Conservation (phyloP, 1,140 invertebrate genomes). For the Triops cancriformis region DNA sequence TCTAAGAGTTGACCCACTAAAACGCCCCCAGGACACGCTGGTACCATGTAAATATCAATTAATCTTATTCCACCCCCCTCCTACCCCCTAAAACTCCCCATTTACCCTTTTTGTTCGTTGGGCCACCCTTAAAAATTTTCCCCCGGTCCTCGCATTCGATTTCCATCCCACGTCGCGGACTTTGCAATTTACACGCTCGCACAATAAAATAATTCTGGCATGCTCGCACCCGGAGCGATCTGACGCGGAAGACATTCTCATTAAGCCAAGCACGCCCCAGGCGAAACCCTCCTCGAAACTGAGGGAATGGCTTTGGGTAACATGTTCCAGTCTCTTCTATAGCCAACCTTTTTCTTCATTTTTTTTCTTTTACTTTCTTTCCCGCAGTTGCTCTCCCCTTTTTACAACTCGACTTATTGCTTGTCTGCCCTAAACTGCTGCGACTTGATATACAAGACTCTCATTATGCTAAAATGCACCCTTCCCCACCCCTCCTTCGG, state of each 20-base stretch:
- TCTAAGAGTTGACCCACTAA: no score
- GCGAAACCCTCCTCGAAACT: not conserved
- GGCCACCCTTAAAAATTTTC: no score
- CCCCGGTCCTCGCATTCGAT: no score
- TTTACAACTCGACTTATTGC: not conserved
- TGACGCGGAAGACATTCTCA: constrained; percentile 13
- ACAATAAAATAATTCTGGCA: constrained; percentile 5
- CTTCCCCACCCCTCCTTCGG: not conserved
- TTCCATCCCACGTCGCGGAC: no score
- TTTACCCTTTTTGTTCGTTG: no score
- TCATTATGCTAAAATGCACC: constrained; percentile 5
- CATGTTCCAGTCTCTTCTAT: not conserved
- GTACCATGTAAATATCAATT: no score
- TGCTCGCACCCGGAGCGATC: not conserved
- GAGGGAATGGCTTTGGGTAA: not conserved
- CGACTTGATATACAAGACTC: not conserved
- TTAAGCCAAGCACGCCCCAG: constrained; percentile 2
- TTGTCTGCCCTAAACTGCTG: not conserved
- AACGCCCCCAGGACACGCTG: no score
- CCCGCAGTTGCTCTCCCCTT: no score
- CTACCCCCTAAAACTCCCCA: no score
- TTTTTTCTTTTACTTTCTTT: no score
- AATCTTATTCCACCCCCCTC: no score
- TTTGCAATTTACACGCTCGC: not conserved
- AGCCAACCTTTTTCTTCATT: not conserved